Conservation (phyloP, 2,113 vertebrate genomes). For the Bothrops jararaca region DNA sequence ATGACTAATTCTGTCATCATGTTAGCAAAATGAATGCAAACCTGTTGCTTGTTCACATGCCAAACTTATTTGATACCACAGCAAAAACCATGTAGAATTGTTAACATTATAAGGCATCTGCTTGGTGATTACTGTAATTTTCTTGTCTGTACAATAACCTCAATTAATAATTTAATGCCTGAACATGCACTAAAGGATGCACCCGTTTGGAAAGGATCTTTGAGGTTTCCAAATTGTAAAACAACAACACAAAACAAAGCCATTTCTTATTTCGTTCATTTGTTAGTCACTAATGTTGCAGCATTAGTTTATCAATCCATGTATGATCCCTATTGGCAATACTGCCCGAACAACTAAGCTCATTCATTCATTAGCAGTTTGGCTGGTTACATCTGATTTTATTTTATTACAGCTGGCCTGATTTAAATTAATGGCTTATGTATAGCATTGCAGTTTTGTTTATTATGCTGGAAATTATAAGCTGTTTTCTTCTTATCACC, state of each 20-base stretch:
- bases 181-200: not conserved
- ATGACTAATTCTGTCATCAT: not conserved
- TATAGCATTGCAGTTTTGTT: not conserved
- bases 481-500: not conserved
- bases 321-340: not conserved
- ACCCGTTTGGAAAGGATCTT: not conserved
- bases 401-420: not conserved
- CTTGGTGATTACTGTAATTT: not conserved
- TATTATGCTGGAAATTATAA: not conserved
- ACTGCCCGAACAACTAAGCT: not conserved
- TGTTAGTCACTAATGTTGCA: not conserved
- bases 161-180: not conserved
- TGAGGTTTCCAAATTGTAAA: not conserved
- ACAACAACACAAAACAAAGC: not conserved
- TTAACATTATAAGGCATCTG: not conserved
- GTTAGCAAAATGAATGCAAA: not conserved
- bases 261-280: not conserved
- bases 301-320: not conserved
- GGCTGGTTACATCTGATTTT: not conserved
- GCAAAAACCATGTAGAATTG: not conserved
- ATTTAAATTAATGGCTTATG: not conserved
- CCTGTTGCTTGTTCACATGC: not conserved
- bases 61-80: not conserved
- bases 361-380: not conserved
- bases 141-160: not conserved